Evolutionary conservation across 2,797 vertebrate species (phyloP).

Genomic region (Heliangelus exortis): DNA sequence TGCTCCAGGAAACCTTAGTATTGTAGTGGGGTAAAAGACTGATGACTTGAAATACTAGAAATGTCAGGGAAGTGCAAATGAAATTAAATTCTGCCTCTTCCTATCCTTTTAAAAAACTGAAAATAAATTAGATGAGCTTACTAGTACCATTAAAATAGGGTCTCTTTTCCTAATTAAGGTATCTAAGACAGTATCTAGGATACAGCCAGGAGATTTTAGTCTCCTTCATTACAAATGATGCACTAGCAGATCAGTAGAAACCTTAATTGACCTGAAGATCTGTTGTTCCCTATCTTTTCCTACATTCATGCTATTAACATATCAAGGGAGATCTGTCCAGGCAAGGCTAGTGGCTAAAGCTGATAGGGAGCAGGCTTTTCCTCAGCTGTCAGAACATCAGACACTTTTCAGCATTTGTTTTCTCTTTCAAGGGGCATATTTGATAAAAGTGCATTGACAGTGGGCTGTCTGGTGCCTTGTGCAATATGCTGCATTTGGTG

Average conservation of each 20-base stretch:
- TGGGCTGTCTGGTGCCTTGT: neutral
- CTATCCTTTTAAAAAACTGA: neutral
- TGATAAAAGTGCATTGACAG: neutral
- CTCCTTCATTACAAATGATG: slow-evolving; percentile 12
- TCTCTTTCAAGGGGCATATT: slow-evolving; percentile 27
- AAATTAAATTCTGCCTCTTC: slow-evolving; percentile 26
- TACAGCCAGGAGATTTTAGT: slow-evolving; percentile 40
- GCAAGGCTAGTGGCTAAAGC: slow-evolving; percentile 8
- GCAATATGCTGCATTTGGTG: neutral
- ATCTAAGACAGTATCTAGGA: slow-evolving; percentile 19
- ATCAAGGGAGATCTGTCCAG: neutral
- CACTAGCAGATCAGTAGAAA: slow-evolving; percentile 26
- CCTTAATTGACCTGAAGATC: slow-evolving; percentile 56
- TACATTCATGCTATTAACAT: slow-evolving; percentile 31
- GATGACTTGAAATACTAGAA: neutral
- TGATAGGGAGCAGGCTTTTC: neutral
- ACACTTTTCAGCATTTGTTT: slow-evolving; percentile 31
- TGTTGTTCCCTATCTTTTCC: slow-evolving; percentile 19
- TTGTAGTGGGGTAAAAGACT: neutral
- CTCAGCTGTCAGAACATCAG: neutral
- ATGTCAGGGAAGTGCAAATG: slow-evolving; percentile 26
- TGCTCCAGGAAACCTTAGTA: neutral
- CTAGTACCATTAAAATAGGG: neutral
- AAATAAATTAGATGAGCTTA: slow-evolving; percentile 14
- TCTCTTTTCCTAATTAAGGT: slow-evolving; percentile 56